Conservation (phyloP, 2,888 invertebrate genomes). For the Drosophila infuscata region DNA sequence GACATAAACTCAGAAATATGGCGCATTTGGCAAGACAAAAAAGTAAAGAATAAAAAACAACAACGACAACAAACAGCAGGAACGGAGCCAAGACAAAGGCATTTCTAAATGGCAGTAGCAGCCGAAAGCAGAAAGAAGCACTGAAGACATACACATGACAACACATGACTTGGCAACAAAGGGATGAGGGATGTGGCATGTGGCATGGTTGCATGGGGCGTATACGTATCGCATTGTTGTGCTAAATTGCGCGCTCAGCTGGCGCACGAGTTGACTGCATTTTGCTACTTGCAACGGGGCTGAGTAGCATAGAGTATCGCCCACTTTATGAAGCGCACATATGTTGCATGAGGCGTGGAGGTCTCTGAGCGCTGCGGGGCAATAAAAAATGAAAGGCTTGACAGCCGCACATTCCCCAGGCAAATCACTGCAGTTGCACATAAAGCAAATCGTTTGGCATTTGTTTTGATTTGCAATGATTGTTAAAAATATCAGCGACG, state of each 20-base stretch:
- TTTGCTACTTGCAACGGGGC: slow-evolving; percentile 66
- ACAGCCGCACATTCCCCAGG: slow-evolving; percentile 72
- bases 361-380: slow-evolving; percentile 34
- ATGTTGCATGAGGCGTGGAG: slow-evolving; percentile 57
- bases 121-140: slow-evolving; percentile 28
- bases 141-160: slow-evolving; percentile 40
- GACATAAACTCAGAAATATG: slow-evolving; percentile 80
- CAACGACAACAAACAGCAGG: slow-evolving; percentile 26
- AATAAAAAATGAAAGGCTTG: slow-evolving; percentile 77
- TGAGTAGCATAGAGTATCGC: slow-evolving; percentile 13
- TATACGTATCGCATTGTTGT: slow-evolving; percentile 79
- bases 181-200: too few species aligned
- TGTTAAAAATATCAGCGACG: slow-evolving; percentile 60
- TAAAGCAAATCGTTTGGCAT: slow-evolving; percentile 83
- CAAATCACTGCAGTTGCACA: slow-evolving; percentile 80
- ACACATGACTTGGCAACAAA: slow-evolving; percentile 44
- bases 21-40: slow-evolving; percentile 77
- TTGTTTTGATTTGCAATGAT: slow-evolving; percentile 80
- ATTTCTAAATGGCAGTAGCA: slow-evolving; percentile 74
- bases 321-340: slow-evolving; percentile 78
- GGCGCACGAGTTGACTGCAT: slow-evolving; percentile 80
- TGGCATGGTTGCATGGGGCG: slow-evolving; percentile 49
- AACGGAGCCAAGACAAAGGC: slow-evolving; percentile 73
- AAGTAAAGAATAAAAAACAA: slow-evolving; percentile 34
- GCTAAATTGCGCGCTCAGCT: slow-evolving; percentile 82